phyloP scores from a whole-genome alignment of 2,888 invertebrate genomes.

The Andrena camellia region DNA sequence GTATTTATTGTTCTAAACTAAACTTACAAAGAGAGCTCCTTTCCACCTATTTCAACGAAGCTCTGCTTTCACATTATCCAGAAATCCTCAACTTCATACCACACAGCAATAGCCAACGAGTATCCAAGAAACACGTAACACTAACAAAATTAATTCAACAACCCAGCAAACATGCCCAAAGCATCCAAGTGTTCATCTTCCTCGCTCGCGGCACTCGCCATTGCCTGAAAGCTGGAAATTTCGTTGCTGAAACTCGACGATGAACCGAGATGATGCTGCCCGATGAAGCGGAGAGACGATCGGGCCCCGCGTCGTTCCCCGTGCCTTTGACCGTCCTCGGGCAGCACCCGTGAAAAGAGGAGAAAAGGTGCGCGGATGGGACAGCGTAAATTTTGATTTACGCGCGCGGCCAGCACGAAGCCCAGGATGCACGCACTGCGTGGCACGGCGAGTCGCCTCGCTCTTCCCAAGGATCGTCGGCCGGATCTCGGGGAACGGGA shows the following conservation, averaged over 20 bases:
- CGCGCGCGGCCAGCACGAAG: slow-evolving; percentile 35
- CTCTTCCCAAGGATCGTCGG: slow-evolving; percentile 4
- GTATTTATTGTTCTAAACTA: no score
- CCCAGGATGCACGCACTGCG: slow-evolving; percentile 39
- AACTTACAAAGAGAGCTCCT: no score
- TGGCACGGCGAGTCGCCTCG: not conserved
- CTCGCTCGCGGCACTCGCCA: no score
- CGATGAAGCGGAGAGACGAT: not conserved
- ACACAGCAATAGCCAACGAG: no score
- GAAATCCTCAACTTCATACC: no score
- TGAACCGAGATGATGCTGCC: not conserved
- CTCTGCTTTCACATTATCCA: no score
- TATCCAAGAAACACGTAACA: no score
- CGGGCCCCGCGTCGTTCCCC: not conserved
- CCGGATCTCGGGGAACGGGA: slow-evolving; percentile 41
- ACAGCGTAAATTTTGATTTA: slow-evolving; percentile 54
- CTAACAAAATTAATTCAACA: no score
- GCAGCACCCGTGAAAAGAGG: slow-evolving; percentile 29
- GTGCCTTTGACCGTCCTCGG: slow-evolving; percentile 15
- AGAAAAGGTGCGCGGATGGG: slow-evolving; percentile 29
- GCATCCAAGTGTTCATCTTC: no score
- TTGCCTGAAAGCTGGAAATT: not conserved
- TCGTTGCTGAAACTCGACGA: not conserved
- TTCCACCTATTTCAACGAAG: no score
- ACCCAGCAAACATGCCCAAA: no score